These are phyloP conservation scores for Pelusios castaneus DNA, from an alignment of 2,113 vertebrate species.

Conservation along the genomic window DNA sequence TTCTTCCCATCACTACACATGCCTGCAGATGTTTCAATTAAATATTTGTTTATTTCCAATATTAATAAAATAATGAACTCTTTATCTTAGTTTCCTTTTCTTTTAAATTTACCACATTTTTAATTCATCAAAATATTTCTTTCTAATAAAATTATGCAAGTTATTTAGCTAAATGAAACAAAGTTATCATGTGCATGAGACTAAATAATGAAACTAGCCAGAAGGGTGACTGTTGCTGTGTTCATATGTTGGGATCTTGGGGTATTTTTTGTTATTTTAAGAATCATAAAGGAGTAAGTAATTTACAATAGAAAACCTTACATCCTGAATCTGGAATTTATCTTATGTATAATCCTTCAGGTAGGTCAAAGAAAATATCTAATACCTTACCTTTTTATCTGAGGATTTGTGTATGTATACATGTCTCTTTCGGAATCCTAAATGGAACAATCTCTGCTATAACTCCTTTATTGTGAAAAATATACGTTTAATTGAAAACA, in stretches of 20 bases:
- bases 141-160: slow-evolving; percentile 64
- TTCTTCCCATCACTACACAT: slow-evolving; percentile 12
- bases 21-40: slow-evolving; percentile 60
- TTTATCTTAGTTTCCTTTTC: slow-evolving; percentile 45
- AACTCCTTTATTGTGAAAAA: not conserved
- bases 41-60: slow-evolving; percentile 57
- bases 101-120: slow-evolving; percentile 47
- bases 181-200: slow-evolving; percentile 26
- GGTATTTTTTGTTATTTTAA: not conserved
- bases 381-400: not conserved
- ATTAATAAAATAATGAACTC: slow-evolving; percentile 61
- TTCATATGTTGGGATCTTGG: not conserved
- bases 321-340: not conserved
- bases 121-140: slow-evolving; percentile 61
- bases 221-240: not conserved
- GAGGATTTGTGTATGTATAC: not conserved
- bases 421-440: not conserved
- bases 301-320: not conserved
- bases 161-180: slow-evolving; percentile 35
- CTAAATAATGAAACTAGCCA: not conserved
- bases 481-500: not conserved
- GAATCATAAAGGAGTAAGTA: slow-evolving; percentile 35
- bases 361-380: not conserved
- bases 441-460: not conserved
- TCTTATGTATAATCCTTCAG: not conserved